Evolutionary conservation across 2,888 invertebrate species (phyloP), one percentile per base, ranked within the genome.

Genomic region (Oconnorella tubifera): DNA sequence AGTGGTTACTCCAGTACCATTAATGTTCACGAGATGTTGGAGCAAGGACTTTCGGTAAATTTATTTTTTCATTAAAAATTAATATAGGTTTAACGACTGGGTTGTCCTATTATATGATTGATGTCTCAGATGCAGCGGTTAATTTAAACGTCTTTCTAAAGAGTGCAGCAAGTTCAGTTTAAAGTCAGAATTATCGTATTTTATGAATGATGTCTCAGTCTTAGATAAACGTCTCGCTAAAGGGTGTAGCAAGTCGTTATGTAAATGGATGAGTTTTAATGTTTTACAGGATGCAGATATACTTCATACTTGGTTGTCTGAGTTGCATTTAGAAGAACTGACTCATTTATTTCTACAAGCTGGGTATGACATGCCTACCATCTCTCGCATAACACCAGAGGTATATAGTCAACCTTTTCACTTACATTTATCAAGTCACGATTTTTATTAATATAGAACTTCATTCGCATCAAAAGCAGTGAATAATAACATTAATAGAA

Each of bases 301-400:
- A 72, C 89, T 99, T 76, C 91, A 79, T 89, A 83, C 90, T 68
- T 99, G 98, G 94, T 85, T 99, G 78, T 88, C 91, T 66, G 94
- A 95, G 78, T 87, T 98, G 51, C 90, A 91, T 78, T 92, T 92
- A 85, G 95, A 94, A 79, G 94, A 96, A 80, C 98, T 98, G 84
- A 91, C 92, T 72, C 88, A 90, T 57, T 86, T 95, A 65, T 98
- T 99, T 83, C 87, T 92, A 69, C 89, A 91, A 51, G 95, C 97
- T 19, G 98, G 98, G 48, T 99, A 99, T 82, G 98, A 99, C 84
- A 88, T 99, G 84, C 90, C 94, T 31, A 98, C 98, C 1, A 93
- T 98, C 77, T 92, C 96, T n/a, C 87, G 96, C 74, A 97, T 98
- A 95, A 99, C 98, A 19, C 98, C 99, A 0, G 97, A 98, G 84